Percentiles rank a stretch among this genome's conserved stretches.
Evolutionary conservation across 2,888 invertebrate species (phyloP).

Genomic region (Copidosoma aretas): DNA sequence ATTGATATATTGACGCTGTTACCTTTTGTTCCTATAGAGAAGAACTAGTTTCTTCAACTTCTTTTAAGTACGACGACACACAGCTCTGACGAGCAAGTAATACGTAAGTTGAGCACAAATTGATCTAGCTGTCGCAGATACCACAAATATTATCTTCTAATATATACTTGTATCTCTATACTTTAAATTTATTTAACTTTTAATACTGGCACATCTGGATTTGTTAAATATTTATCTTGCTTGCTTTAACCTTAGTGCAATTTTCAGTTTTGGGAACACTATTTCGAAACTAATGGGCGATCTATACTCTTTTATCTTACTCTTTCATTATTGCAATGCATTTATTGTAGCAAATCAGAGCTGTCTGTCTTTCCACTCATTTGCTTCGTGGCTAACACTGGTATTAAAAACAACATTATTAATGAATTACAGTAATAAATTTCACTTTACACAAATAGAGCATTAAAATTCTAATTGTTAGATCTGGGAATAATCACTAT

Average conservation of each 20-base stretch:
- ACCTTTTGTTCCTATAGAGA: slow-evolving; percentile 59
- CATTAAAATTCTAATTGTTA: not conserved
- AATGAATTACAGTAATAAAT: not conserved
- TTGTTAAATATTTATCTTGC: slow-evolving; percentile 23
- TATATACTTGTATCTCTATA: slow-evolving; percentile 17
- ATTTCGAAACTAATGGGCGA: not conserved
- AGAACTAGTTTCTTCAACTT: slow-evolving; percentile 55
- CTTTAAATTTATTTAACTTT: slow-evolving; percentile 24
- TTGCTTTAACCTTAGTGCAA: slow-evolving; percentile 14
- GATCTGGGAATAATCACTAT: not conserved
- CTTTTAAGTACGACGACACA: slow-evolving; percentile 55
- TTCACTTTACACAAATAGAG: not conserved
- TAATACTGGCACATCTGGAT: slow-evolving; percentile 5
- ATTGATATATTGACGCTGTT: slow-evolving; percentile 46
- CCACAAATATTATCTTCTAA: slow-evolving; percentile 4
- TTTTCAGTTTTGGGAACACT: not conserved
- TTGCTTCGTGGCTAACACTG: slow-evolving; percentile 25
- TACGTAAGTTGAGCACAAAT: slow-evolving; percentile 54
- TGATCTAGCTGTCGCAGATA: not conserved
- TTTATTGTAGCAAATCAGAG: slow-evolving; percentile 30
- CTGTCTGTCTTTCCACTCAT: slow-evolving; percentile 40
- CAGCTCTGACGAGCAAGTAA: slow-evolving; percentile 55
- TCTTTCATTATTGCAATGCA: not conserved
- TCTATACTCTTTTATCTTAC: slow-evolving; percentile 8
- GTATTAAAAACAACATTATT: not conserved